These are phyloP conservation scores for Scaptomyza cyrtandrae DNA, from an alignment of 2,888 invertebrate species.

Conservation along the genomic window DNA sequence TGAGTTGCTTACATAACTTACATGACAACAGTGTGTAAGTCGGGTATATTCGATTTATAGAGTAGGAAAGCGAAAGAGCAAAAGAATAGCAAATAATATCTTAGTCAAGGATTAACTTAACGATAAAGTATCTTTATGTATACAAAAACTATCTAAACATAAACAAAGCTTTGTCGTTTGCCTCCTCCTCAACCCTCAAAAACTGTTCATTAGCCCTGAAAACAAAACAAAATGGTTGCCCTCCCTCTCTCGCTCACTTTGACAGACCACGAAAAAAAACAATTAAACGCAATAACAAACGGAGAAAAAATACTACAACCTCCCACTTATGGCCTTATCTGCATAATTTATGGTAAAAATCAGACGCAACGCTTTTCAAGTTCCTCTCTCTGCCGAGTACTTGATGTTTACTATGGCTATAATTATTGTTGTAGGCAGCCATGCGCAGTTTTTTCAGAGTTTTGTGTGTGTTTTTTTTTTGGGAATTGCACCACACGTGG, in stretches of 20 bases:
- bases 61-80: neutral
- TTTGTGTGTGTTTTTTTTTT: constrained; percentile 33
- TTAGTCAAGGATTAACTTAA: too few species aligned
- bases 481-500: constrained; percentile 78
- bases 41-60: neutral
- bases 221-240: constrained; percentile 48
- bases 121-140: too few species aligned
- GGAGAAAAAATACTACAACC: neutral
- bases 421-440: constrained; percentile 36
- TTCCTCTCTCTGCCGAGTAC: constrained; percentile 22
- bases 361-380: constrained; percentile 63
- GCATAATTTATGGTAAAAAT: constrained; percentile 79
- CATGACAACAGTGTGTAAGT: too few species aligned
- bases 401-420: constrained; percentile 36
- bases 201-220: constrained; percentile 58
- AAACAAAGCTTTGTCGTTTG: constrained; percentile 21
- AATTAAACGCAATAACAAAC: constrained; percentile 55
- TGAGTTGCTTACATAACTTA: constrained; percentile 65
- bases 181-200: constrained; percentile 35
- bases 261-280: constrained; percentile 51
- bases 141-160: too few species aligned
- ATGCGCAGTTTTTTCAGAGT: constrained; percentile 43
- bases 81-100: constrained; percentile 14
- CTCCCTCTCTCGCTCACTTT: constrained; percentile 5
- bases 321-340: constrained; percentile 77